Percentiles rank a stretch among this genome's conserved stretches.
Evolutionary conservation across 2,888 invertebrate species (phyloP).

Genomic region (Hemaris fuciformis): DNA sequence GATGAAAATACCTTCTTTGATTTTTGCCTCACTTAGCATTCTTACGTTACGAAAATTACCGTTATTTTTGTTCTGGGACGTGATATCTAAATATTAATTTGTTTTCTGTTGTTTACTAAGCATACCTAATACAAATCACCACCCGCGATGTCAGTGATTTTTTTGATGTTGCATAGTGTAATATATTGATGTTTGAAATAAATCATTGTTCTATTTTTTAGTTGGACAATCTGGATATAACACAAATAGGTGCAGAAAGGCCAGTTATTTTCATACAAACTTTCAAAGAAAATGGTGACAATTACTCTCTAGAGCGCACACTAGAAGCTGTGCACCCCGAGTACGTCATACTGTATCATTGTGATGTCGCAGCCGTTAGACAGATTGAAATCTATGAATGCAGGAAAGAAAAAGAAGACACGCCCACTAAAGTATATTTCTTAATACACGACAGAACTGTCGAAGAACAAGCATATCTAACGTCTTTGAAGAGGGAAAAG

Average conservation of each 20-base stretch:
- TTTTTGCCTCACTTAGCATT: too few relatives aligned
- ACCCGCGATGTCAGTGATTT: too few relatives aligned
- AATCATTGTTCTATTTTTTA: constrained; percentile 43
- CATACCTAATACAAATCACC: too few relatives aligned
- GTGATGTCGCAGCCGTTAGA: constrained; percentile 92
- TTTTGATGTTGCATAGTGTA: too few relatives aligned
- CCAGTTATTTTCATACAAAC: constrained; percentile 89
- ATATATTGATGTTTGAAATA: too few relatives aligned
- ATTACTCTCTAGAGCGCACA: constrained; percentile 86
- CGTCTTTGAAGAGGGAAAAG: constrained; percentile 94
- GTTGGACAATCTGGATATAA: constrained; percentile 86
- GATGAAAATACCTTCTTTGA: too few relatives aligned
- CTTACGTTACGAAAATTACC: too few relatives aligned
- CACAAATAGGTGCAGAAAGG: constrained; percentile 82
- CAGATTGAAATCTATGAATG: constrained; percentile 94
- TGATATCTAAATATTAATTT: too few relatives aligned
- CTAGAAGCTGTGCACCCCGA: constrained; percentile 87
- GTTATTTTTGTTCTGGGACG: too few relatives aligned
- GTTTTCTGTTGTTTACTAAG: too few relatives aligned
- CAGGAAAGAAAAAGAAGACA: constrained; percentile 69
- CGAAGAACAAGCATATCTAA: constrained; percentile 98
- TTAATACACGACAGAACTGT: constrained; percentile 95
- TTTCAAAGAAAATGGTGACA: constrained; percentile 87
- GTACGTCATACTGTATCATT: constrained; percentile 94
- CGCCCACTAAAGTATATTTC: constrained; percentile 89